A percentile compares a stretch with the other conserved stretches of the same genome.
phyloP scores from a whole-genome alignment of 2,113 vertebrate species.

The Tauraco erythrolophus region DNA sequence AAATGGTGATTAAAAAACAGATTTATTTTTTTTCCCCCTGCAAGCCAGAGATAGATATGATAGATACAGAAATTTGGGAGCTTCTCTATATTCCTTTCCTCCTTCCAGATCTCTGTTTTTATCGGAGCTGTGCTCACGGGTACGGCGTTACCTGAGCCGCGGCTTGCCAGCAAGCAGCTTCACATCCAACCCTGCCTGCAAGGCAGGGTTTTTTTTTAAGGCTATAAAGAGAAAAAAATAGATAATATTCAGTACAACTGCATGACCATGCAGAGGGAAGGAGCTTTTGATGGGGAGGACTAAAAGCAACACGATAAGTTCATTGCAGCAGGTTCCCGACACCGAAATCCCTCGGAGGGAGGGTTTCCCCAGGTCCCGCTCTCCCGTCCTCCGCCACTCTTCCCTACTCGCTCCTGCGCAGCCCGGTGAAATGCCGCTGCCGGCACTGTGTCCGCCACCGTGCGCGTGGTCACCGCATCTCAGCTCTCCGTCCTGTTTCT shows the following conservation, averaged over 20 bases:
- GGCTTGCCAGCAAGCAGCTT: neutral
- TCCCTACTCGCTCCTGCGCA: neutral
- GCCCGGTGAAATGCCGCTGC: neutral
- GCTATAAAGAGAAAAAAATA: neutral
- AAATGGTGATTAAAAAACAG: neutral
- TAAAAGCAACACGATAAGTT: neutral
- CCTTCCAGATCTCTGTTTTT: neutral
- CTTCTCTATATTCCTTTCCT: neutral
- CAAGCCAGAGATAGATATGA: neutral
- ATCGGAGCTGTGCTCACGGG: neutral
- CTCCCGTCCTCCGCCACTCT: neutral
- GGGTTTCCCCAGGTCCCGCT: neutral
- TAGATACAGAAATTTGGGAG: neutral
- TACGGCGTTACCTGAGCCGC: neutral
- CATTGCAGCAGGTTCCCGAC: neutral
- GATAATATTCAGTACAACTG: neutral
- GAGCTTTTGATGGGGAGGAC: neutral
- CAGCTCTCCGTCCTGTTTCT: neutral
- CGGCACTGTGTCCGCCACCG: accelerated
- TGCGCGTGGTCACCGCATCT: accelerated
- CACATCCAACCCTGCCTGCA: neutral
- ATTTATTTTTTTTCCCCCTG: neutral
- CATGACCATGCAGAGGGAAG: neutral
- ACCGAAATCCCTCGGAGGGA: neutral
- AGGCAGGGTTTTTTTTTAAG: neutral